A percentile compares a stretch with the other conserved stretches of the same genome.
Evolutionary conservation across 2,888 invertebrate genomes (phyloP).

Genomic region (Cryptosula pallasiana): DNA sequence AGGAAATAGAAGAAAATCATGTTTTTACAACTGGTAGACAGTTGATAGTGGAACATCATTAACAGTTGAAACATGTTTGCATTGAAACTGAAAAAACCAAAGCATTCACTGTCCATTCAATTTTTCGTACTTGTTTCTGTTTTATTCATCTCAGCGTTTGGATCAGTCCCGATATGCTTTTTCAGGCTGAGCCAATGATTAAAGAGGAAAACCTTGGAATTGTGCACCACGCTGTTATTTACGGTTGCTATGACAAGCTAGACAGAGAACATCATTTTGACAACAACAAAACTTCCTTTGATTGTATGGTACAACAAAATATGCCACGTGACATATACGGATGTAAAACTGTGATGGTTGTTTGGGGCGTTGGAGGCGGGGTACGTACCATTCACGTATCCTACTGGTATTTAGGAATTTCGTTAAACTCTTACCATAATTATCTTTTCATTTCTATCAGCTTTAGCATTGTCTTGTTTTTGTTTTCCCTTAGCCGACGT

Average conservation of each 20-base stretch:
- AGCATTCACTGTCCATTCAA: too few relatives aligned
- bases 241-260: slow-evolving; percentile 64
- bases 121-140: too few relatives aligned
- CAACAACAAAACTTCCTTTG: slow-evolving; percentile 45
- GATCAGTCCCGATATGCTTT: too few relatives aligned
- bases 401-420: neutral
- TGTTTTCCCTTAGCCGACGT: slow-evolving; percentile 25
- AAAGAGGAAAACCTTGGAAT: slow-evolving; percentile 61
- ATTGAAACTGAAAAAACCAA: too few relatives aligned
- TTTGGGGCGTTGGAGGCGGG: slow-evolving; percentile 79
- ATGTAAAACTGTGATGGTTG: slow-evolving; percentile 75
- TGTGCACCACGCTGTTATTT: slow-evolving; percentile 81
- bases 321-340: slow-evolving; percentile 69
- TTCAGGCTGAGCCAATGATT: slow-evolving; percentile 67
- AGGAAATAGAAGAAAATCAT: too few relatives aligned
- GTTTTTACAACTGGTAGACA: too few relatives aligned
- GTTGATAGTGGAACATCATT: too few relatives aligned
- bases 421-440: neutral
- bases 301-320: slow-evolving; percentile 65
- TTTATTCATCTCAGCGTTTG: too few relatives aligned
- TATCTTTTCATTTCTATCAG: neutral
- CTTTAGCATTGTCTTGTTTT: neutral
- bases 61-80: too few relatives aligned
- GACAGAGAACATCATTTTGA: slow-evolving; percentile 51
- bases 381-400: slow-evolving; percentile 53